A percentile compares a stretch with the other conserved stretches of the same genome.
Conservation (phyloP, 2,888 invertebrate species). For the Cyclophora punctaria region DNA sequence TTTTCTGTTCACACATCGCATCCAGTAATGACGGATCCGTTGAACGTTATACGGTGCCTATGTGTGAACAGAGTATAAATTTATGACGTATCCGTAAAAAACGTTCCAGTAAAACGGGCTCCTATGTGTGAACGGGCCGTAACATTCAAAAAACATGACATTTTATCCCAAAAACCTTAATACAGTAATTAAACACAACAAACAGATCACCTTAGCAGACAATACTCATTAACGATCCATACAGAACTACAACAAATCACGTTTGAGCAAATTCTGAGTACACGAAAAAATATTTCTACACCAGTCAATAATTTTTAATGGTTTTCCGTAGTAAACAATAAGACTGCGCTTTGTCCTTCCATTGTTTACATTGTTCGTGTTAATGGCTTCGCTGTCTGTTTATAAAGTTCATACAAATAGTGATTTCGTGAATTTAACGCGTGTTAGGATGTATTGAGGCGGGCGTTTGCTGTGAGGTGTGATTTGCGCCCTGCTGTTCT, state of each 20-base stretch:
- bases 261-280: constrained; percentile 43
- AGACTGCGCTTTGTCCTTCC: constrained; percentile 41
- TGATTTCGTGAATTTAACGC: constrained; percentile 57
- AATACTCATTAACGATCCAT: constrained; percentile 29
- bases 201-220: constrained; percentile 16
- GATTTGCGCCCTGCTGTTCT: constrained; percentile 27
- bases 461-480: background rate
- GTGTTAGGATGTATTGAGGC: constrained; percentile 28
- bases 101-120: no score
- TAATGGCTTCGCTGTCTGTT: constrained; percentile 51
- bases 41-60: no score
- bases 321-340: constrained; percentile 60
- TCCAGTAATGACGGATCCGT: no score
- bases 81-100: no score
- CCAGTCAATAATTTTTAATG: constrained; percentile 59
- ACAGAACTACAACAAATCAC: constrained; percentile 20
- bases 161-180: no score
- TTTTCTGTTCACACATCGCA: no score
- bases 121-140: no score
- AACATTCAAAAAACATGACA: background rate
- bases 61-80: no score
- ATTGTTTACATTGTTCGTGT: constrained; percentile 44
- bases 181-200: constrained; percentile 23
- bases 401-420: constrained; percentile 45
- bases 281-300: constrained; percentile 33